These are phyloP conservation scores for Ophonus ardosiacus DNA, from an alignment of 2,888 invertebrate genomes.

Conservation along the genomic window DNA sequence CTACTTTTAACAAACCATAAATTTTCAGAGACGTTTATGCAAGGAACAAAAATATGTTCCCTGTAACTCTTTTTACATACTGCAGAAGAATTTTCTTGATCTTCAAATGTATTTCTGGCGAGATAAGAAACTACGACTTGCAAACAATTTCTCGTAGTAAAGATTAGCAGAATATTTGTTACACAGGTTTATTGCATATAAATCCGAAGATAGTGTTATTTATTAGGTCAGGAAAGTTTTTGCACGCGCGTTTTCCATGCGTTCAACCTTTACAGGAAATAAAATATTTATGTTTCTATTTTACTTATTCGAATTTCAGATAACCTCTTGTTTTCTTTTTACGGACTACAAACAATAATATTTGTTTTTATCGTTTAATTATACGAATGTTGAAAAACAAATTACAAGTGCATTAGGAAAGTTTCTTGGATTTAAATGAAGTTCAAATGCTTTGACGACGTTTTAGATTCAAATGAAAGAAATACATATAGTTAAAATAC, in stretches of 20 bases:
- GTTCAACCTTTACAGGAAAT: slow-evolving; percentile 3
- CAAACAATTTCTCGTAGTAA: background rate
- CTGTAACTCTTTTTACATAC: background rate
- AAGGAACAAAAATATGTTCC: background rate
- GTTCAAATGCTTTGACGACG: slow-evolving; percentile 8
- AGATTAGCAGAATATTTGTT: slow-evolving; percentile 28
- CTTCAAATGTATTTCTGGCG: background rate
- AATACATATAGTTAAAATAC: slow-evolving; percentile 5
- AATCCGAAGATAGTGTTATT: slow-evolving; percentile 4
- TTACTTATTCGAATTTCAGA: slow-evolving; percentile 12
- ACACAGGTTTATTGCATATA: background rate
- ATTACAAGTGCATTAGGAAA: background rate
- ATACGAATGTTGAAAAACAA: background rate
- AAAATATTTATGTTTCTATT: slow-evolving; percentile 28
- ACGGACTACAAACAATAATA: background rate
- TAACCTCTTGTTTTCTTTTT: background rate
- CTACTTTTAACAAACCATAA: background rate
- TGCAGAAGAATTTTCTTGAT: background rate
- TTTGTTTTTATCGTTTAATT: background rate
- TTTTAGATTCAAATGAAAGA: background rate
- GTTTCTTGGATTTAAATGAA: slow-evolving; percentile 19
- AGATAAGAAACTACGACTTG: slow-evolving; percentile 12
- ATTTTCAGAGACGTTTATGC: background rate
- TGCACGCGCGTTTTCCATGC: background rate
- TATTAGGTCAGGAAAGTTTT: slow-evolving; percentile 6